phyloP scores from a whole-genome alignment of 2,113 vertebrate genomes.

The Aplodontia rufa region DNA sequence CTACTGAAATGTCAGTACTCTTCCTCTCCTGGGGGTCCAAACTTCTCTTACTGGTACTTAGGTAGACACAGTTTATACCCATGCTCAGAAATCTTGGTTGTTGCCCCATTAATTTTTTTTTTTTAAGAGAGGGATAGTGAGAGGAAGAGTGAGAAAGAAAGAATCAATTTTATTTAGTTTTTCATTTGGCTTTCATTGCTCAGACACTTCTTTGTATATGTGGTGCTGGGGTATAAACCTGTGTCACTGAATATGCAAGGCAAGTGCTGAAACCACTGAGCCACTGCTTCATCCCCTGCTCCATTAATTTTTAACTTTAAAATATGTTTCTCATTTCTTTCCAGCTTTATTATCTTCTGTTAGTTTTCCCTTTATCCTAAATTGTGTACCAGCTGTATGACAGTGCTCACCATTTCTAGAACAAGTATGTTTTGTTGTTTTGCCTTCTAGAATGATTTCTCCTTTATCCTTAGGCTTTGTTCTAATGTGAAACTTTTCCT shows the following conservation, averaged over 20 bases:
- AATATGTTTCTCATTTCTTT: conserved; percentile 22
- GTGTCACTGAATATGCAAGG: no score
- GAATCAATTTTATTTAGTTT: no score
- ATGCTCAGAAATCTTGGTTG: not conserved
- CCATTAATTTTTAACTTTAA: conserved; percentile 43
- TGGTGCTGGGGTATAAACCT: no score
- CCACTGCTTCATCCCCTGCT: no score
- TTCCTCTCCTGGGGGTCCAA: not conserved
- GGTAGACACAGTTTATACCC: not conserved
- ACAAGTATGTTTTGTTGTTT: conserved; percentile 54
- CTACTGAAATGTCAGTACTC: conserved; percentile 3
- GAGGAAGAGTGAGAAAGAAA: no score
- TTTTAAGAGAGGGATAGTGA: no score
- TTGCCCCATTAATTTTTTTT: no score
- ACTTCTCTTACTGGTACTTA: not conserved
- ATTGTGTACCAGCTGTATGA: conserved; percentile 6
- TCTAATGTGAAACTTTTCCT: conserved; percentile 39
- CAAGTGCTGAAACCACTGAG: no score
- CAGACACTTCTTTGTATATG: no score
- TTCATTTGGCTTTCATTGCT: no score
- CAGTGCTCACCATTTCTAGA: conserved; percentile 40
- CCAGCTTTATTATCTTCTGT: not conserved
- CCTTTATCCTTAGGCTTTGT: conserved; percentile 50
- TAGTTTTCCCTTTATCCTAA: conserved; percentile 39
- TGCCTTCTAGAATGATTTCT: conserved; percentile 62